Evolutionary conservation across 2,113 vertebrate species (phyloP), one percentile per base, ranked within the genome.

Genomic region (Ophthalmolycus amberensis): DNA sequence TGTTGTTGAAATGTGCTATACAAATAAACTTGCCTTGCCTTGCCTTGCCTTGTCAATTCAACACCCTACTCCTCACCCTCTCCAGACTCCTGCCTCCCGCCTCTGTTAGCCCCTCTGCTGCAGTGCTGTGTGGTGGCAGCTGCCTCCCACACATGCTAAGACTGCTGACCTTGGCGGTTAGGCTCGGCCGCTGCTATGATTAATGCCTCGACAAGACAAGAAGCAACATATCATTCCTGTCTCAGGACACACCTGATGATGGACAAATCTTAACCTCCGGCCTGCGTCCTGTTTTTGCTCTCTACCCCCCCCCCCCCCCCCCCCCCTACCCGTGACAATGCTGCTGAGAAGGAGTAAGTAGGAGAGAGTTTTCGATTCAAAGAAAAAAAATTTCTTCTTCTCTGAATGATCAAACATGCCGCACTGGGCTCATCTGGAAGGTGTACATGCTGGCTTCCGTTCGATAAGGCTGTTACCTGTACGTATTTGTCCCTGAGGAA

Each of bases 171-270:
- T 95, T 93, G 92, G 89, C 59, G 84, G 80, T 89, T 91, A 86
- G 67, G 46, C 83, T 78, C 70, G 88, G 87, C 88, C 77, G 37
- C 85, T 75, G 90, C 90, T 79, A 89, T 94, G 92, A 95, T 95
- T 95, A 94, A 95, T 95, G 93, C 86, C 89, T 86, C 78, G 85
- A 95, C 93, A 94, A 93, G 94, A 93, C 86, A 83, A 93, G 90
- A 90, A 91, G 91, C 92, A 73, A 87, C 83, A 73, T 86, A 87
- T 85, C 85, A 82, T 85, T 81, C 84, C 73, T 83, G 85, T 94
- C 89, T 83, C 63, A 73, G 75, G 86, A 89, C 78, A 86, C 77
- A 90, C 75, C 88, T 71, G 71, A 90, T 92, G 90, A 94, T 84
- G 79, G 88, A 89, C 91, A 90, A 84, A 87, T 80, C 73, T 68